A percentile compares a stretch with the other conserved stretches of the same genome.
These are phyloP conservation scores for Scleropages formosus DNA, from an alignment of 2,797 vertebrate species.

Conservation along the genomic window DNA sequence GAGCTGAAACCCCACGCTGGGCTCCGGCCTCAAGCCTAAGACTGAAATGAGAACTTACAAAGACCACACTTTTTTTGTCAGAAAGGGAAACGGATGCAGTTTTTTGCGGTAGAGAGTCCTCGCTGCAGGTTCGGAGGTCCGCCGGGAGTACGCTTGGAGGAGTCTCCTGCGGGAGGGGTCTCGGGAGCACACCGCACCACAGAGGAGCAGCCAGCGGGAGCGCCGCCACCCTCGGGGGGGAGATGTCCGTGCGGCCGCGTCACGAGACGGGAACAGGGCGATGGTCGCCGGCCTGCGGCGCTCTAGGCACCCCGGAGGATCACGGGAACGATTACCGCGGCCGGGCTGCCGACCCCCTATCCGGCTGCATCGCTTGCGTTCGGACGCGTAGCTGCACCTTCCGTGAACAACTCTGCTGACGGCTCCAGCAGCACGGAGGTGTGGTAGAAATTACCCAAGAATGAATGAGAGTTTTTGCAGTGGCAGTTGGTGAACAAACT, in stretches of 20 bases:
- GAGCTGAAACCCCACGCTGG: slow-evolving; percentile 1
- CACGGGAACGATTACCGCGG: neutral
- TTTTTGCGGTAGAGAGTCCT: neutral
- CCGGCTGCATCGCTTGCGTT: neutral
- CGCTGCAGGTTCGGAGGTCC: neutral
- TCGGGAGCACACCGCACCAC: too few relatives aligned
- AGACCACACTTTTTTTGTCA: slow-evolving; percentile 1
- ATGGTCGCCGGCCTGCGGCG: neutral
- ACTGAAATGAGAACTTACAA: neutral
- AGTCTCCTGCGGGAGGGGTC: neutral
- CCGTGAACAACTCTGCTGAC: slow-evolving; percentile 14
- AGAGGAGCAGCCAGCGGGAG: too few relatives aligned
- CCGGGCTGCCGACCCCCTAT: neutral
- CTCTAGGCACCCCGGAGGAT: neutral
- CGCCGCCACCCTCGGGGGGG: too few relatives aligned
- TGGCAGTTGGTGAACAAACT: too few relatives aligned
- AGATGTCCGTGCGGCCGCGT: neutral
- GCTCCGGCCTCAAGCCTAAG: neutral
- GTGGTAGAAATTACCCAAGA: too few relatives aligned
- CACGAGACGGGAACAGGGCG: neutral
- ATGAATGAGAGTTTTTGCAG: too few relatives aligned
- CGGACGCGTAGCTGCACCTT: slow-evolving; percentile 11
- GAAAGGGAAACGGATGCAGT: neutral
- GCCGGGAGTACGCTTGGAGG: neutral
- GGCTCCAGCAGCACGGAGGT: slow-evolving; percentile 12